Evolutionary conservation across 1,140 invertebrate genomes (phyloP).

Genomic region (Plectrocnemia conspersa): DNA sequence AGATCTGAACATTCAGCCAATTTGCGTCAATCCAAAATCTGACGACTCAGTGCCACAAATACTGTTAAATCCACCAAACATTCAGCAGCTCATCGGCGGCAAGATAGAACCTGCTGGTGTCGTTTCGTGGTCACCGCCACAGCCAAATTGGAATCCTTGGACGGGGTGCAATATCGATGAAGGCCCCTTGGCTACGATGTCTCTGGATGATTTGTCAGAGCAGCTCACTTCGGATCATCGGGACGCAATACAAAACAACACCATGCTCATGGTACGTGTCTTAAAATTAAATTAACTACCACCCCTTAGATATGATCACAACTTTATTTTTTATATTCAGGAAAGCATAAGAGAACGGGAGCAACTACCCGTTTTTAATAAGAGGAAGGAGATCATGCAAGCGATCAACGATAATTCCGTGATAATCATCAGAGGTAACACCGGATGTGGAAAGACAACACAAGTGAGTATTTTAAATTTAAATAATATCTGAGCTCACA

Average conservation of each 20-base stretch:
- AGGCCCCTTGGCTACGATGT: conserved; percentile 73
- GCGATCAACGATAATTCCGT: conserved; percentile 83
- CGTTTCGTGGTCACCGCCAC: conserved; percentile 92
- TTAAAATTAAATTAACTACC: too few relatives aligned
- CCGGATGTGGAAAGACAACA: conserved; percentile 87
- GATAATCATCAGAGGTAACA: conserved; percentile 85
- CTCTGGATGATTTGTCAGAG: conserved; percentile 75
- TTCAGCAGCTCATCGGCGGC: conserved; percentile 41
- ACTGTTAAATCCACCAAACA: conserved; percentile 21
- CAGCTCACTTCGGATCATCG: conserved; percentile 65
- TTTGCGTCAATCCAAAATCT: conserved; percentile 37
- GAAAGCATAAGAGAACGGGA: conserved; percentile 65
- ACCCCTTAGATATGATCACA: too few relatives aligned
- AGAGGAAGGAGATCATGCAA: conserved; percentile 71
- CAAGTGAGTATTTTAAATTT: conserved; percentile 45
- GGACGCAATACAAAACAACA: conserved; percentile 60
- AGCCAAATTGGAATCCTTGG: conserved; percentile 96
- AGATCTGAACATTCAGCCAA: conserved; percentile 36
- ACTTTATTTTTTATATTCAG: conserved; percentile 46
- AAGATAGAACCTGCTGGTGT: conserved; percentile 61
- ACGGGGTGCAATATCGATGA: conserved; percentile 79
- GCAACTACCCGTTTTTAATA: conserved; percentile 69
- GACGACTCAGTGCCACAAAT: conserved; percentile 19
- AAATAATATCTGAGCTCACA: neutral
- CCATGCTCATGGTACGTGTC: conserved; percentile 42